Percentiles rank a stretch among this genome's conserved stretches.
Evolutionary conservation across 2,113 vertebrate genomes (phyloP).

Genomic region (Hippocampus zosterae): DNA sequence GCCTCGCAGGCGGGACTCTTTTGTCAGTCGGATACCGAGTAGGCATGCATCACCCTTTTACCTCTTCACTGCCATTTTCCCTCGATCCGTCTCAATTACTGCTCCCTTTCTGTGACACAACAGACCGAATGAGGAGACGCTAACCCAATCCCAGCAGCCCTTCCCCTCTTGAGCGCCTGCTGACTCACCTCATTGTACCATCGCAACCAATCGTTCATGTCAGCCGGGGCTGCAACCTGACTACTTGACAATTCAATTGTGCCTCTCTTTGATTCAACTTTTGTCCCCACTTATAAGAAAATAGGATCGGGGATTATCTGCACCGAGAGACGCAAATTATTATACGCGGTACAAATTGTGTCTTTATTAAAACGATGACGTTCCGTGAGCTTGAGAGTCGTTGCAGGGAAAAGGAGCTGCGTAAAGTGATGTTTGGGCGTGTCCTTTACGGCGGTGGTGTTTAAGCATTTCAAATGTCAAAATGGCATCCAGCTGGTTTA

Average conservation of each 20-base stretch:
- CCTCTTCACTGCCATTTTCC: background rate
- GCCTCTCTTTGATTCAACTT: slow-evolving; percentile 24
- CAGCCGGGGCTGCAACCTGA: slow-evolving; percentile 15
- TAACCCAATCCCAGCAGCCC: slow-evolving; percentile 48
- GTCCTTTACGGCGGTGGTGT: background rate
- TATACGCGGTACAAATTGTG: too few species aligned
- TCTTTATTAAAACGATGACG: too few species aligned
- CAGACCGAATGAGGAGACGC: slow-evolving; percentile 44
- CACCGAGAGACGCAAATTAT: too few species aligned
- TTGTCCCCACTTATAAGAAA: slow-evolving; percentile 28
- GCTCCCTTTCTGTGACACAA: slow-evolving; percentile 31
- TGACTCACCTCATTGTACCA: slow-evolving; percentile 15
- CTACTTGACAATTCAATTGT: slow-evolving; percentile 32
- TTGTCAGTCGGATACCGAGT: background rate
- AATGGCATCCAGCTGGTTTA: background rate
- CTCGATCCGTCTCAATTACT: slow-evolving; percentile 6
- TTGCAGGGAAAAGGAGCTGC: background rate
- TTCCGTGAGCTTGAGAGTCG: too few species aligned
- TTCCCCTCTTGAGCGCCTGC: slow-evolving; percentile 33
- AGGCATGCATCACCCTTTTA: background rate
- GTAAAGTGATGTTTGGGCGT: background rate
- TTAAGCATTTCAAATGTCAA: background rate
- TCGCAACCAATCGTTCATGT: slow-evolving; percentile 24
- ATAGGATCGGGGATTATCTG: slow-evolving; percentile 37
- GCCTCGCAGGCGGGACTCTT: slow-evolving; percentile 1